Evolutionary conservation across 2,888 invertebrate species (phyloP), one percentile per base, ranked within the genome.

Genomic region (Ctena decussata): DNA sequence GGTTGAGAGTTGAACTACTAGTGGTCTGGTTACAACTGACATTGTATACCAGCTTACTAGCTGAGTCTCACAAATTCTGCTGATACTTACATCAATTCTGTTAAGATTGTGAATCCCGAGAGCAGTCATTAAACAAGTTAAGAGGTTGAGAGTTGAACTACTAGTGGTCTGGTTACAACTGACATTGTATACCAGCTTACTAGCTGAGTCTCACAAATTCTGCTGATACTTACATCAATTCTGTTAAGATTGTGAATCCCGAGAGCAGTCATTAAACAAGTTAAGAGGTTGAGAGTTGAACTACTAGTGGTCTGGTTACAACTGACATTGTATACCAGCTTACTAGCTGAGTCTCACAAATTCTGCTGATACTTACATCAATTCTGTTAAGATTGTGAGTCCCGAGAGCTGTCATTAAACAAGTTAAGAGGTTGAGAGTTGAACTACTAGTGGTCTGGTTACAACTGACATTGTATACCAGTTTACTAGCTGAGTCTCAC

Each of bases 321-420:
- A 18, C 84, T 49, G n/a, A 70, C 53, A 53, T 57, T 73, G 41
- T 76, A 70, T 27, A 79, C 76, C 94, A 91, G 95, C 89, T 97
- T 97, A 82, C 96, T 94, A 0, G 97, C 97, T 0, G 97, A 97
- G 94, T 98, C 98, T n/a, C n/a, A n/a, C n/a, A n/a, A n/a, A n/a
- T n/a, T n/a, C n/a, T 41, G 41, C 15, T 15, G 12, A n/a, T 46
- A 91, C 94, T 92, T 90, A 94, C 94, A 89, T 94, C 94, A 60
- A 92, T 84, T 77, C 91, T 92, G 39, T 85, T 73, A 93, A 24
- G 85, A 77, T 65, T 85, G 85, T 49, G 94, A 94, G 73, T 95
- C 95, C 76, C 87, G 3, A n/a, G 94, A 94, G 77, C 89, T 91
- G 69, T 95, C 95, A 81, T 91, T 92, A 80, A 94, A 93, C 57